phyloP scores from a whole-genome alignment of 2,113 vertebrate species.

The Serilophus lunatus region DNA sequence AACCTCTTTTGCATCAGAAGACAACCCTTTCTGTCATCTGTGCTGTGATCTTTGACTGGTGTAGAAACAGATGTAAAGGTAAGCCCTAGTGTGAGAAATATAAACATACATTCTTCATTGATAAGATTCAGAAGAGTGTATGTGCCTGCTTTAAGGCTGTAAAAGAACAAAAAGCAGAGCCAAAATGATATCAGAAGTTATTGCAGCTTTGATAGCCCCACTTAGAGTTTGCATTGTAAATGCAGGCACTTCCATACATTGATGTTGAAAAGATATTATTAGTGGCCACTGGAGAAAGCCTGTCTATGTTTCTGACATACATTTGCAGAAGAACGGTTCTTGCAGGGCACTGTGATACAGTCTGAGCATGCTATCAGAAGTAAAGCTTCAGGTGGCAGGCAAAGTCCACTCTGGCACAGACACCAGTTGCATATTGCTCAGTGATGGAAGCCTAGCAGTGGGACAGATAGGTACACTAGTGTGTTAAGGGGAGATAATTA shows the following conservation, averaged over 20 bases:
- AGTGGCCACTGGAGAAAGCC: background rate
- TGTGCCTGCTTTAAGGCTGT: background rate
- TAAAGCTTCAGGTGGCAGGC: background rate
- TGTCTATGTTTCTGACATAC: background rate
- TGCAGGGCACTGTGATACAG: background rate
- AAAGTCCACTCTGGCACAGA: background rate
- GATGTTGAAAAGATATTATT: background rate
- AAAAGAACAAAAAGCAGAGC: conserved; percentile 44
- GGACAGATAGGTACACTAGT: background rate
- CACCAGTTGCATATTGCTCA: background rate
- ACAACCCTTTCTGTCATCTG: background rate
- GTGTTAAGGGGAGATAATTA: background rate
- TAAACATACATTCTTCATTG: background rate
- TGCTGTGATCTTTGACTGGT: background rate
- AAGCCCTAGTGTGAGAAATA: background rate
- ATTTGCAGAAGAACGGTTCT: background rate
- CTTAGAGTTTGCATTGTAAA: conserved; percentile 18
- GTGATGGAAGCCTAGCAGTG: background rate
- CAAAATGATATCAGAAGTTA: conserved; percentile 56
- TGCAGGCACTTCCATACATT: background rate
- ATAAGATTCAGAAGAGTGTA: background rate
- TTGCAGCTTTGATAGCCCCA: conserved; percentile 26
- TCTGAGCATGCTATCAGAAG: background rate
- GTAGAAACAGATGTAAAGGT: background rate
- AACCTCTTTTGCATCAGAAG: background rate